Percentiles rank a stretch among this genome's conserved stretches.
phyloP scores from a whole-genome alignment of 2,888 invertebrate genomes.

The Lysandra bellargus region DNA sequence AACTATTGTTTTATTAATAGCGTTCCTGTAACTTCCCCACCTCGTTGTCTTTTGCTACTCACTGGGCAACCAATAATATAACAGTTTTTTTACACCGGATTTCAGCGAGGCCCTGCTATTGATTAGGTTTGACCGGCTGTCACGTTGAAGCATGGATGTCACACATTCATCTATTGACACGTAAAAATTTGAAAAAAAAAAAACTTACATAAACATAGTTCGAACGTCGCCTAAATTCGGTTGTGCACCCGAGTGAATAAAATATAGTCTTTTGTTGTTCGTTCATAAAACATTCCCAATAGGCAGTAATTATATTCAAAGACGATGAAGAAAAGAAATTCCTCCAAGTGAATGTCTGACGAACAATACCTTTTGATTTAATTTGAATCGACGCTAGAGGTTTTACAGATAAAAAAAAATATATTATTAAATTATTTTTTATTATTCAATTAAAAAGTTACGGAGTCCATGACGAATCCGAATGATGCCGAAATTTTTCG shows the following conservation, averaged over 20 bases:
- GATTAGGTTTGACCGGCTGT: too few relatives aligned
- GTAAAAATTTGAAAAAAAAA: too few relatives aligned
- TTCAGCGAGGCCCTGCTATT: too few relatives aligned
- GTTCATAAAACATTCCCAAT: constrained; percentile 14
- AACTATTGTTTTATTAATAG: too few relatives aligned
- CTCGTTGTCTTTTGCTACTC: too few relatives aligned
- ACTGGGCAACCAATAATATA: too few relatives aligned
- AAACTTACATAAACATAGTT: background rate
- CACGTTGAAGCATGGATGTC: too few relatives aligned
- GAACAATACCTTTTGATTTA: constrained; percentile 24
- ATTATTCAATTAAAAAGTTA: background rate
- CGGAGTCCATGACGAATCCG: background rate
- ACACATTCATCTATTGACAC: too few relatives aligned
- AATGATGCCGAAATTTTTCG: background rate
- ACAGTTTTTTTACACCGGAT: too few relatives aligned
- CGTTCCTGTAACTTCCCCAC: too few relatives aligned
- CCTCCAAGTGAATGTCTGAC: background rate
- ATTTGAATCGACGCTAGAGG: constrained; percentile 9
- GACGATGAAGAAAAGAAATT: constrained; percentile 12
- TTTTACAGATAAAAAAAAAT: background rate
- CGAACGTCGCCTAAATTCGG: background rate
- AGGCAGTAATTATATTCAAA: constrained; percentile 21
- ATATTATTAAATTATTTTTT: constrained; percentile 1
- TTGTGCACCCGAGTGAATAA: background rate
- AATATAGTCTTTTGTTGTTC: background rate